Percentiles rank a stretch among this genome's conserved stretches.
These are phyloP conservation scores for Barnardius zonarius DNA, from an alignment of 2,113 vertebrate species.

Conservation along the genomic window DNA sequence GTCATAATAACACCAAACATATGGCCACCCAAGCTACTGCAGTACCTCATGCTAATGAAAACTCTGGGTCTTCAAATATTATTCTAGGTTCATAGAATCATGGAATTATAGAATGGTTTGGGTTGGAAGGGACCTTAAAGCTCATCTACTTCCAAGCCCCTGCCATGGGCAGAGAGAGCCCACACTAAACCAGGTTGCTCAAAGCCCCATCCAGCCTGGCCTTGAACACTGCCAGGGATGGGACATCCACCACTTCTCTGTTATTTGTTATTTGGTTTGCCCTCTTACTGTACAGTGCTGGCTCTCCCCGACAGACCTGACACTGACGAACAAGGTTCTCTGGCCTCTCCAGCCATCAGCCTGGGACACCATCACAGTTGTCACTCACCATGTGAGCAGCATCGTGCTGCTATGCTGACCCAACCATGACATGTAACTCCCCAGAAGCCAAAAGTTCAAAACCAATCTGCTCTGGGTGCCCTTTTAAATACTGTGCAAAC, in stretches of 20 bases:
- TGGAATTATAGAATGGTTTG: background rate
- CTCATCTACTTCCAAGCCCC: background rate
- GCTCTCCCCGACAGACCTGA: accelerated
- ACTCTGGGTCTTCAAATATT: background rate
- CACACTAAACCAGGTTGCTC: background rate
- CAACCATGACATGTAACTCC: accelerated
- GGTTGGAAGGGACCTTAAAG: background rate
- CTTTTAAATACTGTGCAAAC: background rate
- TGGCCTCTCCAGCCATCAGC: background rate
- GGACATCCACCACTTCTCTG: background rate
- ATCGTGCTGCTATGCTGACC: background rate
- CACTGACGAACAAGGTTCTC: background rate
- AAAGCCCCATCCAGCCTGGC: background rate
- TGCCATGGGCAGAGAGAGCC: background rate
- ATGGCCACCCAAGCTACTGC: accelerated
- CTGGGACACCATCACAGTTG: background rate
- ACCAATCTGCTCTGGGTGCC: background rate
- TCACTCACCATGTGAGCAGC: background rate
- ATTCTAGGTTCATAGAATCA: background rate
- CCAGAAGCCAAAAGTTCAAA: background rate
- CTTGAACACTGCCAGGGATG: background rate
- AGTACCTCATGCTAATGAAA: background rate
- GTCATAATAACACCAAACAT: accelerated
- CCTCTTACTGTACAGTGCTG: background rate
- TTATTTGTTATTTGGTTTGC: accelerated